Evolutionary conservation across 2,888 invertebrate species (phyloP).

Genomic region (Panopea generosa): DNA sequence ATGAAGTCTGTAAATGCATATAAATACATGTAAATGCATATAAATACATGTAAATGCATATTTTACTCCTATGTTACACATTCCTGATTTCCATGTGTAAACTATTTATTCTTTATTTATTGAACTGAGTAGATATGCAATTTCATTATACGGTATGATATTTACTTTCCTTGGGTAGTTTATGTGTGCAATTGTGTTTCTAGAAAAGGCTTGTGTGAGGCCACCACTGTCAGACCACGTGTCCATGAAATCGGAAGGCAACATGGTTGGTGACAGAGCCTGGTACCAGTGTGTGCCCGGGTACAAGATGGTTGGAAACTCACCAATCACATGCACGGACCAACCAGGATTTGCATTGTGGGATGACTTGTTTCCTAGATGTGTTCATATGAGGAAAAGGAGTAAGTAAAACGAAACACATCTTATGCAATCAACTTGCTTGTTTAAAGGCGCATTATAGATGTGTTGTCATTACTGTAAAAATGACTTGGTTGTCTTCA

Average conservation of each 20-base stretch:
- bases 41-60: no score
- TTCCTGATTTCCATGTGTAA: no score
- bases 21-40: no score
- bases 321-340: constrained; percentile 66
- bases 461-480: no score
- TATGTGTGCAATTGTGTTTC: background rate
- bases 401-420: constrained; percentile 53
- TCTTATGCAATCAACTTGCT: no score
- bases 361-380: constrained; percentile 64
- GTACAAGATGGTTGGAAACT: constrained; percentile 64
- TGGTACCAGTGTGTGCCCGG: constrained; percentile 65
- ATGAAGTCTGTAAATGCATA: no score
- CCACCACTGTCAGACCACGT: constrained; percentile 59
- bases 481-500: no score
- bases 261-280: constrained; percentile 67
- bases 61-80: no score
- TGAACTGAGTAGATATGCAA: no score
- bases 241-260: constrained; percentile 51
- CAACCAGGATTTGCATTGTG: constrained; percentile 68
- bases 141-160: no score
- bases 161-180: no score
- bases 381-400: constrained; percentile 53
- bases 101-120: no score
- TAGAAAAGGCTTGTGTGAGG: constrained; percentile 66
- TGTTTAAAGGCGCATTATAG: background rate